A percentile compares a stretch with the other conserved stretches of the same genome.
These are phyloP conservation scores for Leptosomus discolor DNA, from an alignment of 2,113 vertebrate species.

Conservation along the genomic window DNA sequence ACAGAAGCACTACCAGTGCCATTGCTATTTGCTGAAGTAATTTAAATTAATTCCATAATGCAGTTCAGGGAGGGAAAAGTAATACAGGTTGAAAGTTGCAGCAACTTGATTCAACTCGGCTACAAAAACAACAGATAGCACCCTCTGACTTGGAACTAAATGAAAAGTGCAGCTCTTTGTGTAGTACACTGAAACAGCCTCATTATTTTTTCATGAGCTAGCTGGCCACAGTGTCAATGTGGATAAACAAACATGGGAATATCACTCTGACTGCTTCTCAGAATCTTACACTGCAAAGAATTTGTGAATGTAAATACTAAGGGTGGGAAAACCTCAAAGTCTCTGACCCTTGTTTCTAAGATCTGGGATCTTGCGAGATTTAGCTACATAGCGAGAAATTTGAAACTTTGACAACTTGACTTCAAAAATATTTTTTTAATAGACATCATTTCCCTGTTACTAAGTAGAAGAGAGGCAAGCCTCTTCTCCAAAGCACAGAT, in stretches of 20 bases:
- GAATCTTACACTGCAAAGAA: neutral
- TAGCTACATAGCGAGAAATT: neutral
- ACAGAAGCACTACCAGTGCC: neutral
- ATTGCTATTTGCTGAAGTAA: neutral
- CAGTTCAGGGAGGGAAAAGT: neutral
- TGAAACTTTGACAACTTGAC: slow-evolving; percentile 15
- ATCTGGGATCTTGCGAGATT: neutral
- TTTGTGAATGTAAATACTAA: slow-evolving; percentile 40
- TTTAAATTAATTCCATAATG: neutral
- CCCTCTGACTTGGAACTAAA: neutral
- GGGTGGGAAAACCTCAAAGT: slow-evolving; percentile 53
- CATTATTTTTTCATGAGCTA: slow-evolving; percentile 6
- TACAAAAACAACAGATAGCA: neutral
- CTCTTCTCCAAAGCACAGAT: neutral
- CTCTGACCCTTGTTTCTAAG: slow-evolving; percentile 44
- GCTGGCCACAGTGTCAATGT: neutral
- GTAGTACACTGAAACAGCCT: neutral
- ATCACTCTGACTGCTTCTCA: neutral
- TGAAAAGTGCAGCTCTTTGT: neutral
- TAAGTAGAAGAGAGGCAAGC: neutral
- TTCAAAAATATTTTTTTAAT: neutral
- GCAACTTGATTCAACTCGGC: neutral
- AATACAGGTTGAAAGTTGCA: neutral
- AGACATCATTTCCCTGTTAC: neutral
- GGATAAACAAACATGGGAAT: slow-evolving; percentile 49